Evolutionary conservation across 1,140 invertebrate genomes (phyloP).

Genomic region (Antheraea pernyi): DNA sequence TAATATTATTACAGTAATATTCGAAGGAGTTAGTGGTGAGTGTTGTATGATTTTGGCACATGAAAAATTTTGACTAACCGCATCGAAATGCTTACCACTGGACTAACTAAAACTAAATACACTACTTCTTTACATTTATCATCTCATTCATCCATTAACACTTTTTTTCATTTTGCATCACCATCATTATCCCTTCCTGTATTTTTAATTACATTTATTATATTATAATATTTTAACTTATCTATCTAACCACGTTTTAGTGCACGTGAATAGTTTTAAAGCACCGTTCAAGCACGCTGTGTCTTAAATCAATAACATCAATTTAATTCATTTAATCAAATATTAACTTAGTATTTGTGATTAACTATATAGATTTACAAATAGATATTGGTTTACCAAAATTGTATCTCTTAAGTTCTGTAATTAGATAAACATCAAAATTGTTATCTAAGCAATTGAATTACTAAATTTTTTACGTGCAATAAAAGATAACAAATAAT

Average conservation of each 20-base stretch:
- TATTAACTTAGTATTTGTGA: neutral
- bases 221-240: neutral
- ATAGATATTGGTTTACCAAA: neutral
- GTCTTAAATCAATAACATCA: neutral
- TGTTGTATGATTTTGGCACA: slow-evolving; percentile 68
- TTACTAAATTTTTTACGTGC: neutral
- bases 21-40: slow-evolving; percentile 74
- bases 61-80: slow-evolving; percentile 55
- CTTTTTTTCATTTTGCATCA: neutral
- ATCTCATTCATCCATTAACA: too few relatives aligned
- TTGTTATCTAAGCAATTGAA: neutral
- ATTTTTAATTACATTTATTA: neutral
- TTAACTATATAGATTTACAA: neutral
- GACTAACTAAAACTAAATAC: slow-evolving; percentile 40
- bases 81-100: slow-evolving; percentile 47
- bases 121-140: neutral
- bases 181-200: neutral
- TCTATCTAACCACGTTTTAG: neutral
- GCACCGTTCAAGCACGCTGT: slow-evolving; percentile 5
- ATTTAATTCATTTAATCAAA: neutral
- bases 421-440: too few relatives aligned
- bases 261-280: neutral
- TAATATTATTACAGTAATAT: slow-evolving; percentile 68
- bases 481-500: neutral
- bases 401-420: neutral